These are phyloP conservation scores for Spatulosminthurus flaviceps DNA, from an alignment of 2,888 invertebrate genomes.

Conservation along the genomic window DNA sequence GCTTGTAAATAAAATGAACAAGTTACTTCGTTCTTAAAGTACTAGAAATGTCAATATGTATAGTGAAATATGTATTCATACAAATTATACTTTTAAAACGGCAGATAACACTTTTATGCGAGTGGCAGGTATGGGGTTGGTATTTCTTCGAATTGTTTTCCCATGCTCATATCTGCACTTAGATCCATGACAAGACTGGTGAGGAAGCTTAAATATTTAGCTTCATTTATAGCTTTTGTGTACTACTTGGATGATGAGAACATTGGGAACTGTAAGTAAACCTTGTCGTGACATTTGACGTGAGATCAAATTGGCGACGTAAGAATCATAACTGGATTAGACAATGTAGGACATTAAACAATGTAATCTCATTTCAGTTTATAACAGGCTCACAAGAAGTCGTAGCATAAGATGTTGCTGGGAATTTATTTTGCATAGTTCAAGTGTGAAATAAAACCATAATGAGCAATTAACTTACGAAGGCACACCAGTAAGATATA, in stretches of 20 bases:
- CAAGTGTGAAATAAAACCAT: no score
- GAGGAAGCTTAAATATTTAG: neutral
- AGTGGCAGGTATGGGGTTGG: neutral
- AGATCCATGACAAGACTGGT: neutral
- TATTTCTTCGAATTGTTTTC: neutral
- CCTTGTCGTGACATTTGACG: neutral
- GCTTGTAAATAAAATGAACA: neutral
- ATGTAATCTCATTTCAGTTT: neutral
- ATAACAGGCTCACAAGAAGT: neutral
- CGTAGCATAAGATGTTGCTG: no score
- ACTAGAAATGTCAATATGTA: conserved; percentile 5
- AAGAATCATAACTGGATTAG: neutral
- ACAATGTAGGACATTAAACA: neutral
- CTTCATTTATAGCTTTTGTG: neutral
- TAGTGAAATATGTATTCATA: neutral
- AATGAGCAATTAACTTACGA: no score
- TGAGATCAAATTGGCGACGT: neutral
- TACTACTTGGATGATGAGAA: conserved; percentile 6
- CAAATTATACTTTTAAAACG: neutral
- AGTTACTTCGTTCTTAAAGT: neutral
- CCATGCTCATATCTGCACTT: neutral
- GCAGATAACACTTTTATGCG: neutral
- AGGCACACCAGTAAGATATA: no score
- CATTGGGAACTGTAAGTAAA: no score
- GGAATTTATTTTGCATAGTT: no score